Conservation (phyloP, 2,113 vertebrate genomes). For the Psilopsiagon aurifrons region DNA sequence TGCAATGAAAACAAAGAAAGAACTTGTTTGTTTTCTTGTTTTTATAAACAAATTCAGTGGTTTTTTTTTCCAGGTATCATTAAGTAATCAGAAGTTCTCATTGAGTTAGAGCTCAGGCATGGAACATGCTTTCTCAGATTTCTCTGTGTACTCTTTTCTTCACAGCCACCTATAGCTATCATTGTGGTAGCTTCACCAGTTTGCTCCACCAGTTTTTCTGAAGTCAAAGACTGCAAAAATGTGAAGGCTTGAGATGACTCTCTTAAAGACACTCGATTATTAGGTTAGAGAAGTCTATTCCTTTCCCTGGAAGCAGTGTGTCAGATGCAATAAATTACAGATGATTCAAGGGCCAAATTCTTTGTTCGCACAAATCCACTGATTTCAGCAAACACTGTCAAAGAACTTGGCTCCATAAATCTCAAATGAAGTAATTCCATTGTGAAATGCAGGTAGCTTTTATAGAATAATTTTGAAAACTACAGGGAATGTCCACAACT, state of each 20-base stretch:
- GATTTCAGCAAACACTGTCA: background rate
- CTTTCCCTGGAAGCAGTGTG: background rate
- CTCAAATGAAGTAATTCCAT: conserved; percentile 4
- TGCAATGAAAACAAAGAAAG: background rate
- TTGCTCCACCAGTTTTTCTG: background rate
- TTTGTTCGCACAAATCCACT: background rate
- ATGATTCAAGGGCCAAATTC: background rate
- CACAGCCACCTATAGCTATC: background rate
- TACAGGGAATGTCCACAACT: background rate
- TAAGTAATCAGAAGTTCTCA: background rate
- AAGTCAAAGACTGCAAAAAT: background rate
- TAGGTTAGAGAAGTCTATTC: background rate
- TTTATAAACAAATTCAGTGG: background rate
- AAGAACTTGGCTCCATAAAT: conserved; percentile 11
- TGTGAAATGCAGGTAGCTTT: background rate
- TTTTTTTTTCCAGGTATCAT: background rate
- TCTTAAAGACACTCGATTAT: background rate
- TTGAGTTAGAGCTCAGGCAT: background rate
- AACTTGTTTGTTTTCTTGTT: background rate
- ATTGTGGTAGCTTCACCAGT: background rate
- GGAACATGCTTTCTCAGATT: background rate
- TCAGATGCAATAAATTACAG: conserved; percentile 27
- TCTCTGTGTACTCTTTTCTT: background rate
- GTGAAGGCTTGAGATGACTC: background rate
- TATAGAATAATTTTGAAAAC: background rate